Conservation (phyloP, 2,797 vertebrate genomes). For the Esox masquinongy region DNA sequence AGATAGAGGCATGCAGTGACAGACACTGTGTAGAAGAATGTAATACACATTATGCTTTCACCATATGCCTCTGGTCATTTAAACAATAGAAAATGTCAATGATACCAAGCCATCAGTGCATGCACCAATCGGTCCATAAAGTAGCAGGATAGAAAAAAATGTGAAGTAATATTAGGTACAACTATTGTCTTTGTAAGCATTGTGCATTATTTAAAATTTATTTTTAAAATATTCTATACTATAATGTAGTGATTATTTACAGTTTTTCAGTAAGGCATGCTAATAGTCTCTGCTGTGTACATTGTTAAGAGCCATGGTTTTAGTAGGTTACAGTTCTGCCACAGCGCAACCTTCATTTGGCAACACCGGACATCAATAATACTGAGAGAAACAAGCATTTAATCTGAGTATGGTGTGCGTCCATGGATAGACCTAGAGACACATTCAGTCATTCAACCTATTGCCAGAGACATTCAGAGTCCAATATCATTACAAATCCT, state of each 20-base stretch:
- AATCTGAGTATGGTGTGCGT: neutral
- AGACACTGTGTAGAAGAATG: neutral
- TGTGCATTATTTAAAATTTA: conserved; percentile 30
- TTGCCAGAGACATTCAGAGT: conserved; percentile 3
- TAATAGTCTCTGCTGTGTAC: conserved; percentile 32
- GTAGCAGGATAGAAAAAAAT: neutral
- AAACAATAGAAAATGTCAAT: neutral
- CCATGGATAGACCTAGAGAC: neutral
- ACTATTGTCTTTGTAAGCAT: neutral
- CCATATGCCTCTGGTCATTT: neutral
- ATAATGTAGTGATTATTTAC: conserved; percentile 54
- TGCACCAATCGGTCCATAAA: neutral
- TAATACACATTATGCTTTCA: neutral
- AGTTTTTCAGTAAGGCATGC: conserved; percentile 57
- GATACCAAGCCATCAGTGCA: neutral
- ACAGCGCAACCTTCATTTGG: conserved; percentile 42
- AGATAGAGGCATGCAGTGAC: neutral
- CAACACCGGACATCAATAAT: conserved; percentile 31
- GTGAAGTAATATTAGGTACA: neutral
- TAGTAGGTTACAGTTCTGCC: conserved; percentile 28
- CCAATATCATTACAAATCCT: neutral
- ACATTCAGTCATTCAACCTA: neutral
- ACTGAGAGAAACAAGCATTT: conserved; percentile 17
- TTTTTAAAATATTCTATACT: conserved; percentile 39
- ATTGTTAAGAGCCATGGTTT: conserved; percentile 19